These are phyloP conservation scores for Sebastes vulpes DNA, from an alignment of 2,797 vertebrate genomes.

Conservation along the genomic window DNA sequence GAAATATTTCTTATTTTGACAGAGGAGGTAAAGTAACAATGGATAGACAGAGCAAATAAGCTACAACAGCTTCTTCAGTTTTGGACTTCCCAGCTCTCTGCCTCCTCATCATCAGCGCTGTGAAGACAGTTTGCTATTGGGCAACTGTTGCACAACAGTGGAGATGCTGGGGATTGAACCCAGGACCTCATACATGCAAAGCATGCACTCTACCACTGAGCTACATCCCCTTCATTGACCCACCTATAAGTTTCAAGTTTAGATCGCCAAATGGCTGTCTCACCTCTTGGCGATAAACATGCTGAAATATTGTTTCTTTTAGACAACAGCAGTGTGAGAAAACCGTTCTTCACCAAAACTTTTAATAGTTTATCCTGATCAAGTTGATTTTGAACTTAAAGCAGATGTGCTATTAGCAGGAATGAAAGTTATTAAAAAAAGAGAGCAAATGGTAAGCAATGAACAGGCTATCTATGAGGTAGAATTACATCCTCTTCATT, in stretches of 20 bases:
- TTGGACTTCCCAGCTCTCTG: too few relatives aligned
- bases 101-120: too few relatives aligned
- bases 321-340: not conserved
- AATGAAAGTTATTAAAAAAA: not conserved
- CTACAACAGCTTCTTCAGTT: too few relatives aligned
- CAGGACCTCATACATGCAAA: constrained; percentile 10
- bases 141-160: not conserved
- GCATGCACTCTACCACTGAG: constrained; percentile 30
- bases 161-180: constrained; percentile 17
- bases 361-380: not conserved
- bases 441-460: not conserved
- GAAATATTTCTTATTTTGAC: too few relatives aligned
- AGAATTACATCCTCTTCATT: not conserved
- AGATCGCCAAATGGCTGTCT: not conserved
- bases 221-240: constrained; percentile 1
- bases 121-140: too few relatives aligned
- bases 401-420: not conserved
- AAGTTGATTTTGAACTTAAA: not conserved
- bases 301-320: too few relatives aligned
- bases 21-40: too few relatives aligned
- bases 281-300: not conserved
- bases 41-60: too few relatives aligned
- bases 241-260: not conserved
- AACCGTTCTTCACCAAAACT: too few relatives aligned
- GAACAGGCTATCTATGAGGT: fast-evolving